phyloP scores from a whole-genome alignment of 2,797 vertebrate genomes.

The Sebastes matsubarae region DNA sequence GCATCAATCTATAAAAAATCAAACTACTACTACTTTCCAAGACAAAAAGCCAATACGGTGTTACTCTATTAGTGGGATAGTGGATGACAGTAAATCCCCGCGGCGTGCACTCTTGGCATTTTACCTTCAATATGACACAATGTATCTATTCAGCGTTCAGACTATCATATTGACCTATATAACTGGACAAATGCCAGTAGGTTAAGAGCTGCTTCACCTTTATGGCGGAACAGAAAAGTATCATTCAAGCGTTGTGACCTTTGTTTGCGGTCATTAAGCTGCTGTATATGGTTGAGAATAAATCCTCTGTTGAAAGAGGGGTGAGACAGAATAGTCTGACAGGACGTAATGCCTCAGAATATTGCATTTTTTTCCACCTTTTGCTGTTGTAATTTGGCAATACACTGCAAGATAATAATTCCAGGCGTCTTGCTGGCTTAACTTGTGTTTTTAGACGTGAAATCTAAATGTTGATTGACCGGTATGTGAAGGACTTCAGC shows the following conservation, averaged over 20 bases:
- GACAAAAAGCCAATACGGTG: conserved; percentile 51
- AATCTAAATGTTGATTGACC: conserved; percentile 13
- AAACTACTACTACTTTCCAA: conserved; percentile 8
- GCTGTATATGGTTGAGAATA: not conserved
- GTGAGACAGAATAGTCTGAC: not conserved
- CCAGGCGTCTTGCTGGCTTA: not conserved
- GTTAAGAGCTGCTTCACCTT: conserved; percentile 54
- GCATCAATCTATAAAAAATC: conserved; percentile 21
- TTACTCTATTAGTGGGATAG: conserved; percentile 62
- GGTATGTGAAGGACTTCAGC: not conserved
- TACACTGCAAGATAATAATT: not conserved
- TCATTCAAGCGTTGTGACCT: conserved; percentile 39
- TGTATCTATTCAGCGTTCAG: conserved; percentile 55
- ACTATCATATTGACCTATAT: conserved; percentile 64
- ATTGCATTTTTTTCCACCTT: not conserved
- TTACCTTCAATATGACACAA: conserved; percentile 63
- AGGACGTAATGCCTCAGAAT: not conserved
- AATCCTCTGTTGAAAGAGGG: not conserved
- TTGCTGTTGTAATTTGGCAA: not conserved
- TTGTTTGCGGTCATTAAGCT: conserved; percentile 43
- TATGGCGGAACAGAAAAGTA: conserved; percentile 27
- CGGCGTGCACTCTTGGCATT: conserved; percentile 66
- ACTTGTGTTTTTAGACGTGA: not conserved
- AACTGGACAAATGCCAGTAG: conserved; percentile 64
- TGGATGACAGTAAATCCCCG: conserved; percentile 66